Base-by-base conservation (phyloP, 64 coral and sea anemone genomes). In the Pocillopora verrucosa region DNA sequence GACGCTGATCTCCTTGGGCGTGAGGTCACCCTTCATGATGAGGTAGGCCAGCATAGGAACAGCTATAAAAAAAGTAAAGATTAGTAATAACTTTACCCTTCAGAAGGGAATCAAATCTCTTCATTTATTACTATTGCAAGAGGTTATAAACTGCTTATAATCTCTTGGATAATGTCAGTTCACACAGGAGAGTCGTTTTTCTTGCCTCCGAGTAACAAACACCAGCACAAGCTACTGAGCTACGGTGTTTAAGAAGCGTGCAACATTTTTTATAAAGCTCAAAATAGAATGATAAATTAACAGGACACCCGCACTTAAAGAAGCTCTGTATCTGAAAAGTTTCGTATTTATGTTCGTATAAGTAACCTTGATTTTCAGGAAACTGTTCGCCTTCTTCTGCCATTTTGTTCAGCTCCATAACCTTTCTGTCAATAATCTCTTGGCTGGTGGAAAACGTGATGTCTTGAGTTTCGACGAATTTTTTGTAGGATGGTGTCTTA, bases 371-470 rank as follows among this genome's bases (percentile, higher is more conserved):
- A 57, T 91, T 19, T 34, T 91, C 81, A 26, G 63, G 11, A 75
- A 86, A 77, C 51, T 63, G 35, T 30, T 76, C 79, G 3, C 58
- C 80, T 14, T 68, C 36, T 15, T 14, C 34, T 0, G 72, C 89
- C 80, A 34, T 85, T 67, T 85, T 75, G 60, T 65, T 38, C 24
- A 91, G 76, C 57, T 91, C 89, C 17, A 16, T 20, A 20, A 91
- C 22, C 36, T 91, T 91, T 2, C 9, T 57, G 34, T 91, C 89
- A 72, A 91, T 81, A 17, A 84, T 67, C 5, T 60, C 85, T 75
- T 85, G 89, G 30, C 80, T 75, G 19, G 85, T 85, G 36, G 20
- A 37, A 13, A 86, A n/a, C 9, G 89, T 69, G 10, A 20, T 91
- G 70, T 91, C 80, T 65, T 76, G 80, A 25, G 59, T 72, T 37